Evolutionary conservation across 92 coral and sea anemone species (phyloP).

Genomic region (Nematostella vectensis): DNA sequence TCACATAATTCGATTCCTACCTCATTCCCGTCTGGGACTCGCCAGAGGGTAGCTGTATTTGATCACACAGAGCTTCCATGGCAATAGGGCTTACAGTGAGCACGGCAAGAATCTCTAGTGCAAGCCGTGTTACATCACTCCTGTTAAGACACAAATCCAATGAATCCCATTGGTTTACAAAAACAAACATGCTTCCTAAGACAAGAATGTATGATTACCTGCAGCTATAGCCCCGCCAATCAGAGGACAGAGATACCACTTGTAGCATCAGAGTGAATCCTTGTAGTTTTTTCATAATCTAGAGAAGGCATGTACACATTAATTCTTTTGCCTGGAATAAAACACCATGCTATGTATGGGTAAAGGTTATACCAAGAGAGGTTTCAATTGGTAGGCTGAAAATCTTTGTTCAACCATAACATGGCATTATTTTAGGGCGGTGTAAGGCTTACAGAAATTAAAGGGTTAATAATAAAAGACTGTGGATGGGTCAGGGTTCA

Average conservation of each 20-base stretch:
- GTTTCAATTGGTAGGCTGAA: no score
- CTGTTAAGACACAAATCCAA: constrained; percentile 3
- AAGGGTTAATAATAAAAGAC: not conserved
- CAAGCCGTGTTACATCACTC: constrained; percentile 80
- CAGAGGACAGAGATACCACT: constrained; percentile 76
- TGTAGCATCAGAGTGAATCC: constrained; percentile 83
- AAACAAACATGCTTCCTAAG: no score
- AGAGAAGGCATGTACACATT: no score
- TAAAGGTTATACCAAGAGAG: no score
- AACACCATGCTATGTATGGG: no score
- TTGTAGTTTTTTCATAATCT: constrained; percentile 85
- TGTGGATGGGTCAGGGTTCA: not conserved
- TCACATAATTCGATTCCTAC: no score
- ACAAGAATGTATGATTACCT: no score
- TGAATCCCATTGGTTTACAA: no score
- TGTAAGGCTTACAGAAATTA: not conserved
- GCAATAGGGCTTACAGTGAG: constrained; percentile 74
- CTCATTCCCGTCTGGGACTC: constrained; percentile 78
- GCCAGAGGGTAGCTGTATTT: constrained; percentile 63
- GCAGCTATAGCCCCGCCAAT: constrained; percentile 82
- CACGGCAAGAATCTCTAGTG: constrained; percentile 74
- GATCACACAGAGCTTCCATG: constrained; percentile 66
- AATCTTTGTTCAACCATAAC: no score
- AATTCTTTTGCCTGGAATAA: no score
- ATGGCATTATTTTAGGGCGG: no score